These are phyloP conservation scores for Tetrax tetrax DNA, from an alignment of 2,113 vertebrate species.

Conservation along the genomic window DNA sequence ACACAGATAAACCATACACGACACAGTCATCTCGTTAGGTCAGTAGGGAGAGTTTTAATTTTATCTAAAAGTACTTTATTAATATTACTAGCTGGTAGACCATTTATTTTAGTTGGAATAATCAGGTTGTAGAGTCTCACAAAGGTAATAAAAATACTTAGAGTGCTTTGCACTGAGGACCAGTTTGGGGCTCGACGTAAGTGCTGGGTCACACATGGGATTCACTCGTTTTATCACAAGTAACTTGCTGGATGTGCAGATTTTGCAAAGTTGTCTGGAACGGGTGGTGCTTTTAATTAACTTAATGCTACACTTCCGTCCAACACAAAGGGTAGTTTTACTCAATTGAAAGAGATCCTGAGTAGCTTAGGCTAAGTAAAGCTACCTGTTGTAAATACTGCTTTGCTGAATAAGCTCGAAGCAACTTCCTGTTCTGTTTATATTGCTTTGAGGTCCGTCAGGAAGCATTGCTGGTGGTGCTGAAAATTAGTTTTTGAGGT, in stretches of 20 bases:
- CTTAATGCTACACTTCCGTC: neutral
- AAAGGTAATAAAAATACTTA: neutral
- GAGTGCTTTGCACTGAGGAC: neutral
- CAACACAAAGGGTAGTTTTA: neutral
- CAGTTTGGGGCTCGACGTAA: fast-evolving
- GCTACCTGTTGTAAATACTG: neutral
- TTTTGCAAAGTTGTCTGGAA: neutral
- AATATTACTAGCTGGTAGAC: neutral
- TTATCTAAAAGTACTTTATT: neutral
- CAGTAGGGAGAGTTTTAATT: neutral
- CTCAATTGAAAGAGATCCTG: neutral
- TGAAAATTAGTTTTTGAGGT: neutral
- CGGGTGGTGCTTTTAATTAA: neutral
- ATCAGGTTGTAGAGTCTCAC: neutral
- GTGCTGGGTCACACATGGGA: neutral
- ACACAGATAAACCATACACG: neutral
- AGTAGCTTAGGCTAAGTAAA: neutral
- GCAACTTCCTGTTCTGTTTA: neutral
- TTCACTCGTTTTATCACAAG: neutral
- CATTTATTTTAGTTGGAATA: neutral
- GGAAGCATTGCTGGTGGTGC: neutral
- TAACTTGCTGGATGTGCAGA: too few species aligned
- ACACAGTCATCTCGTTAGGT: neutral
- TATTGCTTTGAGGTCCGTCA: neutral
- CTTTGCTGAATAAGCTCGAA: neutral